Evolutionary conservation across 1,140 invertebrate species (phyloP).

Genomic region (Macrotrachela quadricornifera): DNA sequence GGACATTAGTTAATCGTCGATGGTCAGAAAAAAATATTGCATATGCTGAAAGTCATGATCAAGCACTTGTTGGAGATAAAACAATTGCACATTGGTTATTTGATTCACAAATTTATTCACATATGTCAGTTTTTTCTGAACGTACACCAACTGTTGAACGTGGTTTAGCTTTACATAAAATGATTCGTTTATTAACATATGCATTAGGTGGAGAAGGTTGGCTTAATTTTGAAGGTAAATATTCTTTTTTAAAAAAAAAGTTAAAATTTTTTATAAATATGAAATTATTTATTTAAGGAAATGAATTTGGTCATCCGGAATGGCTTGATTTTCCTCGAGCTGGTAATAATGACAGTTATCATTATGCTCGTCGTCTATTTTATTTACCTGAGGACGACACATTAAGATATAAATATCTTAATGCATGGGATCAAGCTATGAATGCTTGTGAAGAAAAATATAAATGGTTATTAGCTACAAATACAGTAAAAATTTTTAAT

Average conservation of each 20-base stretch:
- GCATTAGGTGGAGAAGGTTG: conserved; percentile 83
- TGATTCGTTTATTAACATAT: conserved; percentile 82
- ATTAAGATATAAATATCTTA: conserved; percentile 73
- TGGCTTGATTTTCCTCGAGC: conserved; percentile 92
- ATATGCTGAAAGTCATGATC: conserved; percentile 92
- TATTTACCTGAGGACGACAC: conserved; percentile 65
- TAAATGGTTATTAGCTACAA: conserved; percentile 41
- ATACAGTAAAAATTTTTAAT: no score
- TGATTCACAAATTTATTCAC: conserved; percentile 95
- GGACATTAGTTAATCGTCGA: conserved; percentile 77
- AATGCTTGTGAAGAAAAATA: conserved; percentile 64
- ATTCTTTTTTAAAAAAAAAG: no score
- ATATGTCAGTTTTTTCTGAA: conserved; percentile 60
- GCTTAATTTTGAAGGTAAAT: conserved; percentile 52
- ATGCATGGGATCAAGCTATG: conserved; percentile 77
- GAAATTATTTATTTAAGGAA: conserved; percentile 39
- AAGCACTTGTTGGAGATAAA: conserved; percentile 92
- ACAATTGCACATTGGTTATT: conserved; percentile 98
- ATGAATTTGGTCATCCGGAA: conserved; percentile 98
- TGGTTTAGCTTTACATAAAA: conserved; percentile 83
- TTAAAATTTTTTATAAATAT: no score
- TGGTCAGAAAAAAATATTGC: conserved; percentile 86
- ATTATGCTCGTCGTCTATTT: conserved; percentile 87
- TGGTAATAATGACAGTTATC: conserved; percentile 85
- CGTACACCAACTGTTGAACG: conserved; percentile 51